These are phyloP conservation scores for Paedocypris sp. DNA, from an alignment of 2,113 vertebrate genomes.

Conservation along the genomic window DNA sequence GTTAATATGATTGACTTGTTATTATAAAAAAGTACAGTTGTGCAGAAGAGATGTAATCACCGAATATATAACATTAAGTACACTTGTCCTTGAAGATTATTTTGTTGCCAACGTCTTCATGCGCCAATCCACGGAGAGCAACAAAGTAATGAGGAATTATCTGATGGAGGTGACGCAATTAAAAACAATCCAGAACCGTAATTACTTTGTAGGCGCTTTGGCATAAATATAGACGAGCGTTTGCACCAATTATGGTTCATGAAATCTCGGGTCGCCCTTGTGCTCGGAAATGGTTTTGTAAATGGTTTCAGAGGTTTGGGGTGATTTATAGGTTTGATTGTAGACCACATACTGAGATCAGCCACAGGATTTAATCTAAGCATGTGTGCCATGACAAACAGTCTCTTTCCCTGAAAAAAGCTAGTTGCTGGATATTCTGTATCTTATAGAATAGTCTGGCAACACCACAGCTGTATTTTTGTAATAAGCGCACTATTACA, in stretches of 20 bases:
- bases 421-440: no score
- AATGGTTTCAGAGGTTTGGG: slow-evolving; percentile 5
- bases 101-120: no score
- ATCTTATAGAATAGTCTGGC: no score
- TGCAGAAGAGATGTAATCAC: no score
- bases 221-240: slow-evolving; percentile 8
- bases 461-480: no score
- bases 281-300: not conserved
- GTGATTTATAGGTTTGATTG: slow-evolving; percentile 24
- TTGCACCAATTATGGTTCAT: not conserved
- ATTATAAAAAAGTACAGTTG: no score
- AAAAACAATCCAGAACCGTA: slow-evolving; percentile 42
- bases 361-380: not conserved
- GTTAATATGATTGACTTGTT: no score
- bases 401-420: no score
- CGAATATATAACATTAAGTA: no score
- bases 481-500: no score
- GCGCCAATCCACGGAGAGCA: not conserved
- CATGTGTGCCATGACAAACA: not conserved
- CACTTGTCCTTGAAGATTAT: no score
- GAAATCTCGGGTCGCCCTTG: slow-evolving; percentile 19
- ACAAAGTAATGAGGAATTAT: slow-evolving; percentile 21
- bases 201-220: slow-evolving; percentile 34
- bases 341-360: slow-evolving; percentile 19
- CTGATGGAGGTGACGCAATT: slow-evolving; percentile 35